Base-by-base conservation (phyloP, 2,113 vertebrate genomes). In the Rhinichthys klamathensis region DNA sequence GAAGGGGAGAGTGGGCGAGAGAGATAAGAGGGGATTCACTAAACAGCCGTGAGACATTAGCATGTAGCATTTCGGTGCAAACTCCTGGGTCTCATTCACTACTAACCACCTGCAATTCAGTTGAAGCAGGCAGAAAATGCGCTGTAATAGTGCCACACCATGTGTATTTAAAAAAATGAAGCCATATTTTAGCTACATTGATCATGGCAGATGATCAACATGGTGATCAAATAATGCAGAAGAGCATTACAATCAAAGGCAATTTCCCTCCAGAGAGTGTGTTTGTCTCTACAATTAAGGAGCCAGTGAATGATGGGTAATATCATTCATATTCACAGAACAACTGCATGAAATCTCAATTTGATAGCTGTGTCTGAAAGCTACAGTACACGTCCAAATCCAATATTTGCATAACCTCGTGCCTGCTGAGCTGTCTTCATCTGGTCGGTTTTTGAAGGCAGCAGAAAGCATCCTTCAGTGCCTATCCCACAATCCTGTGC, bases 251-350 rank as follows among this genome's bases (percentile, higher is more conserved):
- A 23, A 12, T 41, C 4, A 1, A 72, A 72, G 21, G 21, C 4
- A 72, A 72, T 85, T 74, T 78, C 54, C 72, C 49, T 75, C 46
- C 46, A 49, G 46, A 49, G 46, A 49, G 4, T 51, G 51, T 54
- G 16, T 21, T 54, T 18, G 16, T 12, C 89, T 90, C 88, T 72
- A 63, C 86, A 89, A 91, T 88, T 80, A 85, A 44, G 82, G 80
- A 87, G 84, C 84, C 30, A 69, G 72, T 90, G 89, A 92, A 92
- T 90, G 91, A 92, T 93, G 67, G 92, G 90, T 91, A 93, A 93
- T 92, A 78, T 88, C 91, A 92, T 89, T 91, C 49, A 30, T 83
- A 84, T 90, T 90, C 91, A 91, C 87, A 89, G 92, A 91, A 90
- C 89, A 93, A 90, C 92, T 89, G 84, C 85, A 88, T 83, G 87